Base-by-base conservation (phyloP, 2,113 vertebrate genomes). In the Mastomys natalensis region DNA sequence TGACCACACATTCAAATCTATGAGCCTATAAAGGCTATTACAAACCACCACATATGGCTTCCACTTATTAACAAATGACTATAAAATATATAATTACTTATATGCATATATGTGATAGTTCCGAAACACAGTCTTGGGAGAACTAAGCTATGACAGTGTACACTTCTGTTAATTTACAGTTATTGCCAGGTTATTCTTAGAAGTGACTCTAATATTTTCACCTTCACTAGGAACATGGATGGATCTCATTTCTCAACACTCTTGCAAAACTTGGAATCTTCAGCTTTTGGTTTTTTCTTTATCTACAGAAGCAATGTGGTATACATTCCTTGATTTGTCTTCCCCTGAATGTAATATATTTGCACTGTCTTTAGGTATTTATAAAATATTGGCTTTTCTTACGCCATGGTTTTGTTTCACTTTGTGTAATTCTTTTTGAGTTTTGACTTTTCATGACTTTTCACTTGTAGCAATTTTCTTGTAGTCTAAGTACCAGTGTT, bases 1-100 rank as follows among this genome's bases (percentile, higher is more conserved):
- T 43, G 40, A 85, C 26, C 26, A 85, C n/a, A 31, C 40, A 64
- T 45, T 84, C 7, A 64, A 85, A 85, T 31, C n/a, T 45, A 62
- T 40, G 37, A 40, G 3, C 22, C 55, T 82, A 40, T 45, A 8
- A 45, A 62, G 15, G n/a, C 40, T 15, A 64, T 45, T 64, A 19
- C 26, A 43, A 62, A 43, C 13, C 26, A 84, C 58, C 37, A 60
- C 55, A 62, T 43, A 31, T 45, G 58, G 29, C 29, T 66, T 11
- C 62, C 29, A 86, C 62, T 86, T 68, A 87, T 84, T 84, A 29
- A 45, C 55, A 94, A 93, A 92, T 76, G 26, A 91, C 70, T 81
- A n/a, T 87, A 2, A 24, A 86, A 40, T 73, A 72, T 37, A 40
- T 37, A 60, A 60, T 29, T 55, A 51, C 6, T 22, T 51, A 53